A percentile compares a stretch with the other conserved stretches of the same genome.
phyloP scores from a whole-genome alignment of 2,888 invertebrate genomes.

The Galeruca laticollis region DNA sequence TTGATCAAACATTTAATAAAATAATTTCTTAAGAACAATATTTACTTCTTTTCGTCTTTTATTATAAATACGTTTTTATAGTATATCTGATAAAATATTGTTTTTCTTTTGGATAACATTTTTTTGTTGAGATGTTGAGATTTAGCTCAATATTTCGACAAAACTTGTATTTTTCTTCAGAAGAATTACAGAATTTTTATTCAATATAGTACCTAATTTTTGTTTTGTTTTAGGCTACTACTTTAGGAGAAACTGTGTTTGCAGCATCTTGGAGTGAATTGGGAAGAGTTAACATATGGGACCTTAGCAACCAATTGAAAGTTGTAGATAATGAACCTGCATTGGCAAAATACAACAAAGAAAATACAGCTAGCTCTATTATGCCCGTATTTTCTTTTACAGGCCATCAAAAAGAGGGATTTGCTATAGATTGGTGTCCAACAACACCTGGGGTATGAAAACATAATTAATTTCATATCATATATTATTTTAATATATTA shows the following conservation, averaged over 20 bases:
- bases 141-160: too few relatives aligned
- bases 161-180: too few relatives aligned
- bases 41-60: too few relatives aligned
- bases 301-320: constrained; percentile 83
- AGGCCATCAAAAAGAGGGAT: constrained; percentile 95
- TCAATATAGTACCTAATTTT: constrained; percentile 16
- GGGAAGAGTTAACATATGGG: constrained; percentile 93
- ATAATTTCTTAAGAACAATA: too few relatives aligned
- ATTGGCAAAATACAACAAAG: constrained; percentile 75
- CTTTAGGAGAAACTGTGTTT: constrained; percentile 75
- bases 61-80: too few relatives aligned
- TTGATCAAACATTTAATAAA: too few relatives aligned
- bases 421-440: constrained; percentile 93
- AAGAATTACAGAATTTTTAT: not conserved
- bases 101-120: too few relatives aligned
- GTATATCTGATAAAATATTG: too few relatives aligned
- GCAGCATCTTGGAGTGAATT: constrained; percentile 97
- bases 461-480: constrained; percentile 43
- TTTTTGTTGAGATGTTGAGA: too few relatives aligned
- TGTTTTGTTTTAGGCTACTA: constrained; percentile 68
- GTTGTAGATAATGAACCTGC: constrained; percentile 80
- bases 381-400: constrained; percentile 87
- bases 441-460: constrained; percentile 77
- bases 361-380: constrained; percentile 68
- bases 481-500: too few relatives aligned